These are phyloP conservation scores for Cataglyphis cursor DNA, from an alignment of 2,888 invertebrate species.

Conservation along the genomic window DNA sequence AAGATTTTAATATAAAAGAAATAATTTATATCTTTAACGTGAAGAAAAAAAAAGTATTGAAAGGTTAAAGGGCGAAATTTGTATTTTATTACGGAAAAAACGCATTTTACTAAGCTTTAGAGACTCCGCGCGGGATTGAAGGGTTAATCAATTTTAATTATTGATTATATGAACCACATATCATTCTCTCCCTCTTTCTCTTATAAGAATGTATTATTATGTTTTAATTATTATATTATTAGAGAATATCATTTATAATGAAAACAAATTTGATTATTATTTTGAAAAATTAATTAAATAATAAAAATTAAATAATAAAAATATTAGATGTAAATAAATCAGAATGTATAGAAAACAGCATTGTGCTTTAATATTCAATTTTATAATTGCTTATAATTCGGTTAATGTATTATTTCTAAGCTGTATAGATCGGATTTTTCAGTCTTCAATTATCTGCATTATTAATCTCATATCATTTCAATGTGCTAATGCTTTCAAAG, in stretches of 20 bases:
- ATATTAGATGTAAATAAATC: background rate
- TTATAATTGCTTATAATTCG: conserved; percentile 2
- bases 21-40: no score
- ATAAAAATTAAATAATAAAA: background rate
- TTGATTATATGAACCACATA: background rate
- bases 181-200: no score
- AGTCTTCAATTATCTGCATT: background rate
- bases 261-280: background rate
- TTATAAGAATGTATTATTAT: background rate
- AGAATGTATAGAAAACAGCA: background rate
- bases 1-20: no score
- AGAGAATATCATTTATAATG: background rate
- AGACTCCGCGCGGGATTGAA: no score
- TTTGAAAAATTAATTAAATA: background rate
- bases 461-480: conserved; percentile 12
- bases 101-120: no score
- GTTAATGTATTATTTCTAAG: conserved; percentile 11
- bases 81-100: no score
- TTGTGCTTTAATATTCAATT: background rate
- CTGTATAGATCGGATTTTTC: background rate
- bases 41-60: no score
- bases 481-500: conserved; percentile 18
- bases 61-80: no score
- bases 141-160: background rate
- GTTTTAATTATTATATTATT: background rate